Evolutionary conservation across 2,888 invertebrate species (phyloP).

Genomic region (Catocala sponsa): DNA sequence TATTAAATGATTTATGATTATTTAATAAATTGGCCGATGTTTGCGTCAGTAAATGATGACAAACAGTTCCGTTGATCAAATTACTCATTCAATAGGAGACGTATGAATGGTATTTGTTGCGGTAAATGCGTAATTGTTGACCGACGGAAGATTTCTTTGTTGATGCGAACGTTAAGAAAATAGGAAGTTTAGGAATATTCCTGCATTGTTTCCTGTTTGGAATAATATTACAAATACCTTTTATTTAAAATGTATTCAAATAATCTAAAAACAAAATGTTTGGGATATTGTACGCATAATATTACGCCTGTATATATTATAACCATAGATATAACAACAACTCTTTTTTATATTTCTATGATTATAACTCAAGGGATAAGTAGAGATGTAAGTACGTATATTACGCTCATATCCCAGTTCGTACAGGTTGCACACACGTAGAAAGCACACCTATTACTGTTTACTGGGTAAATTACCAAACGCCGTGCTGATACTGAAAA

Average conservation of each 20-base stretch:
- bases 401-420: too few relatives aligned
- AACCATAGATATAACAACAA: too few relatives aligned
- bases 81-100: neutral
- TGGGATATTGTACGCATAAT: too few relatives aligned
- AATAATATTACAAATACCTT: neutral
- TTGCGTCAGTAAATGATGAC: slow-evolving; percentile 5
- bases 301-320: too few relatives aligned
- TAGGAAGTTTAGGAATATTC: neutral
- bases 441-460: too few relatives aligned
- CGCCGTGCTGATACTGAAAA: too few relatives aligned
- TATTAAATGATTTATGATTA: slow-evolving; percentile 3
- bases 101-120: neutral
- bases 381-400: too few relatives aligned
- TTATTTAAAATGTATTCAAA: neutral
- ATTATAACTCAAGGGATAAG: too few relatives aligned
- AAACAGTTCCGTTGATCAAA: slow-evolving; percentile 8
- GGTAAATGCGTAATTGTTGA: neutral
- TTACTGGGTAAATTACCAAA: too few relatives aligned
- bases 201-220: neutral
- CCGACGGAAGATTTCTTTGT: neutral
- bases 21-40: neutral
- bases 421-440: too few relatives aligned
- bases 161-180: neutral
- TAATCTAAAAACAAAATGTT: neutral
- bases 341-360: too few relatives aligned